Conservation (phyloP, 2,113 vertebrate species). For the Rhabdomys dilectus region DNA sequence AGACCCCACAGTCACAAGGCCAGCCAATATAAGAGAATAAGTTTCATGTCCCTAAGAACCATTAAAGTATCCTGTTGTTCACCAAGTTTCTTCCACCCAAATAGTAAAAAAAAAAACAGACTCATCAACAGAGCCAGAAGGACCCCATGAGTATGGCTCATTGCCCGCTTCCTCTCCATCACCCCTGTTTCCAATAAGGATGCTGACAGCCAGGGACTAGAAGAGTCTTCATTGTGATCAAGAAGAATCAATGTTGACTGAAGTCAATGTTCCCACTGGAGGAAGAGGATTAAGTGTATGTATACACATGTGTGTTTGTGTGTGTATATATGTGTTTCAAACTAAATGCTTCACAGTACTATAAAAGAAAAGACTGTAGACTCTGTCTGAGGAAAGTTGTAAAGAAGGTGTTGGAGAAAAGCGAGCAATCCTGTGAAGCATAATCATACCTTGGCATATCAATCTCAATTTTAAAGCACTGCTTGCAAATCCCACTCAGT, state of each 20-base stretch:
- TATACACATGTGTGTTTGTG: background rate
- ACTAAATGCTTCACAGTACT: background rate
- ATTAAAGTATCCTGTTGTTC: background rate
- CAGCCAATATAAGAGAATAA: background rate
- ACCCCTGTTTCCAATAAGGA: background rate
- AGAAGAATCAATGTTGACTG: background rate
- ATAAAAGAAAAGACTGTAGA: background rate
- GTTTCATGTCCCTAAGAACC: background rate
- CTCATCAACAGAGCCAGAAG: background rate
- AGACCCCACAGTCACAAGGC: background rate
- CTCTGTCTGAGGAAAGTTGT: background rate
- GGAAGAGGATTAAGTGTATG: background rate
- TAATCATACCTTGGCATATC: background rate
- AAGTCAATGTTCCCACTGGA: background rate
- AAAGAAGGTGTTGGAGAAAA: background rate
- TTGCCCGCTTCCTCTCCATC: background rate
- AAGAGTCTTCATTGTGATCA: background rate
- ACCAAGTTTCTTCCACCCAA: background rate
- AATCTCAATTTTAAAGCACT: slow-evolving; percentile 37
- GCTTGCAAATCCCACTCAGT: background rate
- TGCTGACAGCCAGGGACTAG: background rate
- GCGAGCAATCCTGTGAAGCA: background rate
- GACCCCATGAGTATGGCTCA: background rate
- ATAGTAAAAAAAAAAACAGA: background rate
- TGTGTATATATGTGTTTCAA: background rate